Conservation (phyloP, 2,888 invertebrate species). For the Elegia similella region DNA sequence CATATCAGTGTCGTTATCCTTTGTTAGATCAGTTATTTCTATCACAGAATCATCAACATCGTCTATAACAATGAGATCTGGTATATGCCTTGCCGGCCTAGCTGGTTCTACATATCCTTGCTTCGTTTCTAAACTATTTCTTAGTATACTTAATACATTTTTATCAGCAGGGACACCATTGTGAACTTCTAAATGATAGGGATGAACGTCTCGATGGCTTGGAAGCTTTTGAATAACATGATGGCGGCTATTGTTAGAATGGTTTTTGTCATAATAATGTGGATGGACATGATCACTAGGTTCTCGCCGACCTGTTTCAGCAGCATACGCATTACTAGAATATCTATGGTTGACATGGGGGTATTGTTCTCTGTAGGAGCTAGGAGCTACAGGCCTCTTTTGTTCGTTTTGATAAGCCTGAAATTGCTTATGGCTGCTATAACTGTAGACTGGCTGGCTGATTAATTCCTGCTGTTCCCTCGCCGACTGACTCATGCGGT, state of each 20-base stretch:
- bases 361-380: conserved; percentile 56
- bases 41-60: conserved; percentile 72
- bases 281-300: conserved; percentile 45
- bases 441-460: conserved; percentile 71
- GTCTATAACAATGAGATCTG: conserved; percentile 76
- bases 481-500: conserved; percentile 57
- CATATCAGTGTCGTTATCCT: conserved; percentile 54
- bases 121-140: conserved; percentile 87
- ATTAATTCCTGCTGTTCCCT: conserved; percentile 69
- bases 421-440: conserved; percentile 67
- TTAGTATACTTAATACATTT: conserved; percentile 85
- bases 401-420: conserved; percentile 71
- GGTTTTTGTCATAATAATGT: conserved; percentile 60
- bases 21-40: conserved; percentile 73
- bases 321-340: conserved; percentile 46
- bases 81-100: conserved; percentile 69
- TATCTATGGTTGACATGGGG: conserved; percentile 54
- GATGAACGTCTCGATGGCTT: conserved; percentile 59
- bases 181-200: conserved; percentile 55
- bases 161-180: conserved; percentile 84
- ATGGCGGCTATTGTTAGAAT: conserved; percentile 53
- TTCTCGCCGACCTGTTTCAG: conserved; percentile 53
- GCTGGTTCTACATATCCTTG: conserved; percentile 77
- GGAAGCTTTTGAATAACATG: conserved; percentile 69
- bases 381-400: conserved; percentile 49